A percentile compares a stretch with the other conserved stretches of the same genome.
Conservation (phyloP, 1,140 invertebrate genomes). For the Aphis gossypii region DNA sequence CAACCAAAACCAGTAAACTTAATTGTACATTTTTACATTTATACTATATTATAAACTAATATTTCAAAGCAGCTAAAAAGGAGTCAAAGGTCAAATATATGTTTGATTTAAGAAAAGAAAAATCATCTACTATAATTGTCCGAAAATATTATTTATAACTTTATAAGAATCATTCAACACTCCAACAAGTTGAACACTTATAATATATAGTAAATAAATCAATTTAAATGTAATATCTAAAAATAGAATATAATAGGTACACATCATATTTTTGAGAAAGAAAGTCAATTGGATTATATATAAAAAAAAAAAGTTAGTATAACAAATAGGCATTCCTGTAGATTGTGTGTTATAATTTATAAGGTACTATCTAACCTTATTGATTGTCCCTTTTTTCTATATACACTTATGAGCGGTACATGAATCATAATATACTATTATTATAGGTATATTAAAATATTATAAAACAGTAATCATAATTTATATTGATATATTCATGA, state of each 20-base stretch:
- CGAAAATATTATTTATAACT: neutral
- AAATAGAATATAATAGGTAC: neutral
- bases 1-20: neutral
- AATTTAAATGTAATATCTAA: neutral
- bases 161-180: no score
- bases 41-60: neutral
- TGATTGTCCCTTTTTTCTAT: neutral
- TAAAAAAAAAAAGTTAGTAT: neutral
- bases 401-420: neutral
- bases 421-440: neutral
- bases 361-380: neutral
- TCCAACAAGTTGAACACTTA: no score
- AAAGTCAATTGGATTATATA: neutral
- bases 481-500: neutral
- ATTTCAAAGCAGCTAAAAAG: neutral
- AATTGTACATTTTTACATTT: neutral
- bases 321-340: neutral
- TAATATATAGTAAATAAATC: no score
- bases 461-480: neutral
- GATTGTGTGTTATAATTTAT: neutral
- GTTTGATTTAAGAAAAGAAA: neutral
- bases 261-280: neutral
- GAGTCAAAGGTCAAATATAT: neutral
- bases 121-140: neutral
- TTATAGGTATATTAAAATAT: neutral